Conservation (phyloP, 2,888 invertebrate genomes). For the Trileptium ribeirensis region DNA sequence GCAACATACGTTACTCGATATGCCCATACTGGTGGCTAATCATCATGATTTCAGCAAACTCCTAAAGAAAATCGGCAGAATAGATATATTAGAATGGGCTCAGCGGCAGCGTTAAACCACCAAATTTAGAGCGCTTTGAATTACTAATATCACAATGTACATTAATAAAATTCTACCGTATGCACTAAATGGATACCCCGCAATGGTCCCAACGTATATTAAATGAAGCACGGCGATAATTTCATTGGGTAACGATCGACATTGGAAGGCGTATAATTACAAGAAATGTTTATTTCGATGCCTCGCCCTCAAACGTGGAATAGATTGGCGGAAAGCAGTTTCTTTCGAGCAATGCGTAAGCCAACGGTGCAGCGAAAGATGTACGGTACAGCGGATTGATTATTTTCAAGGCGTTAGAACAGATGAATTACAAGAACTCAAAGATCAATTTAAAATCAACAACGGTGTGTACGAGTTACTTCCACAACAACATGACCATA, state of each 20-base stretch:
- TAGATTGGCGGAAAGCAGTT: no score
- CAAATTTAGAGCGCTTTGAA: neutral
- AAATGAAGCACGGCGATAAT: no score
- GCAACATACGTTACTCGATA: neutral
- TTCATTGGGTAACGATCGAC: neutral
- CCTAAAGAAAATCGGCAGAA: neutral
- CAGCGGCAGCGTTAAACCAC: neutral
- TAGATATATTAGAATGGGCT: neutral
- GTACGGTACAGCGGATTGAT: no score
- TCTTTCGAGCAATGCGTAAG: no score
- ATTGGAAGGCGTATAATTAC: neutral
- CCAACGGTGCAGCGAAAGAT: no score
- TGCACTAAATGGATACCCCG: no score
- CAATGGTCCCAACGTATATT: no score
- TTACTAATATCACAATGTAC: neutral
- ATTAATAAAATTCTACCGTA: neutral
- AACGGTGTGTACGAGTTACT: neutral
- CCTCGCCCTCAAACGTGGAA: no score
- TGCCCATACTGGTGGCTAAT: neutral
- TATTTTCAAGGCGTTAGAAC: neutral
- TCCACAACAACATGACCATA: no score
- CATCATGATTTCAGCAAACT: neutral
- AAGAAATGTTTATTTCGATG: neutral
- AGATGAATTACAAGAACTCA: neutral
- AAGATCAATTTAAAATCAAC: neutral